Evolutionary conservation across 2,113 vertebrate species (phyloP).

Genomic region (Tonatia bakeri): DNA sequence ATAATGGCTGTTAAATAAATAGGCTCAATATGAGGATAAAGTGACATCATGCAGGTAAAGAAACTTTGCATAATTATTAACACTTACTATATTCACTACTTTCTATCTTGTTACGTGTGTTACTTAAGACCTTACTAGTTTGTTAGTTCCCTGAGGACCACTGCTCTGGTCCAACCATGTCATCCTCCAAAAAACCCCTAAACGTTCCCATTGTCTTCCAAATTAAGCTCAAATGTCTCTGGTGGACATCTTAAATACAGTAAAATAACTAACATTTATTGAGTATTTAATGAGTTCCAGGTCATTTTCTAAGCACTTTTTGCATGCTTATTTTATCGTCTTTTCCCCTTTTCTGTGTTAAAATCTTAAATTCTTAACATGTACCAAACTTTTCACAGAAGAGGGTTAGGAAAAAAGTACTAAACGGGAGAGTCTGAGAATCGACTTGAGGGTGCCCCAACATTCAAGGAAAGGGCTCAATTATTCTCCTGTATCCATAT

Average conservation of each 20-base stretch:
- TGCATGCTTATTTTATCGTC: not conserved
- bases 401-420: not conserved
- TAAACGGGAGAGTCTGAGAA: not conserved
- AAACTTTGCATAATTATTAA: not conserved
- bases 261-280: not conserved
- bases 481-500: slow-evolving; percentile 71
- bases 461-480: slow-evolving; percentile 64
- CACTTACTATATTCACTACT: not conserved
- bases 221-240: not conserved
- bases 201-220: not conserved
- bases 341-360: not conserved
- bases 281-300: not conserved
- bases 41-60: not conserved
- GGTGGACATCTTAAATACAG: not conserved
- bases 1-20: not conserved
- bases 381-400: not conserved
- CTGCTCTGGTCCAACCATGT: too few species aligned
- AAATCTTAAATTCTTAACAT: not conserved
- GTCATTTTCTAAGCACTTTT: not conserved
- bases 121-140: not conserved
- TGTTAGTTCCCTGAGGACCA: slow-evolving; percentile 31
- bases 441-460: slow-evolving; percentile 29
- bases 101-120: not conserved
- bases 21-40: not conserved
- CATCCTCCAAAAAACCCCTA: not conserved